Percentiles rank a stretch among this genome's conserved stretches.
phyloP scores from a whole-genome alignment of 2,888 invertebrate genomes.

The Notodonta dromedarius region DNA sequence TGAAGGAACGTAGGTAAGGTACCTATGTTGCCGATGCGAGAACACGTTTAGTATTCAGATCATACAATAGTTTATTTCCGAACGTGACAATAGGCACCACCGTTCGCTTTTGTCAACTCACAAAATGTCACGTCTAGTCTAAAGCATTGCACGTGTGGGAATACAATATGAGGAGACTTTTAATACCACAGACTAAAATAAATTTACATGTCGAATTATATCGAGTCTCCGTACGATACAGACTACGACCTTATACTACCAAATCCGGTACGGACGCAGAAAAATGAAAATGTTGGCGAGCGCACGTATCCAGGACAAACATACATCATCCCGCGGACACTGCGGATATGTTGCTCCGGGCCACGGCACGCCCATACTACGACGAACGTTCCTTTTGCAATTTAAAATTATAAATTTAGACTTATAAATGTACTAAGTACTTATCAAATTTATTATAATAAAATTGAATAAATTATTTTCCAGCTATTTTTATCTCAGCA shows the following conservation, averaged over 20 bases:
- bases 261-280: neutral
- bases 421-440: no score
- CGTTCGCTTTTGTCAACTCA: neutral
- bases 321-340: neutral
- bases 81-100: neutral
- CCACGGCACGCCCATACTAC: neutral
- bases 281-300: neutral
- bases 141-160: neutral
- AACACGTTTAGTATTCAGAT: neutral
- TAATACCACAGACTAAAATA: no score
- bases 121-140: neutral
- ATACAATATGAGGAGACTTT: no score
- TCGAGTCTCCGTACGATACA: neutral
- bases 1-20: neutral
- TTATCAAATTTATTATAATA: no score
- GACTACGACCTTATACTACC: neutral
- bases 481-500: no score
- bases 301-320: neutral
- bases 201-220: no score
- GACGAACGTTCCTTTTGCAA: neutral
- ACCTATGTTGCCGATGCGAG: neutral
- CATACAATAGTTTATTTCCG: constrained; percentile 4
- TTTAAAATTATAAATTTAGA: neutral
- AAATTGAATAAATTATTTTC: no score
- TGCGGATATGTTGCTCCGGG: neutral